A percentile compares a stretch with the other conserved stretches of the same genome.
These are phyloP conservation scores for Notiomystis cincta DNA, from an alignment of 2,113 vertebrate species.

Conservation along the genomic window DNA sequence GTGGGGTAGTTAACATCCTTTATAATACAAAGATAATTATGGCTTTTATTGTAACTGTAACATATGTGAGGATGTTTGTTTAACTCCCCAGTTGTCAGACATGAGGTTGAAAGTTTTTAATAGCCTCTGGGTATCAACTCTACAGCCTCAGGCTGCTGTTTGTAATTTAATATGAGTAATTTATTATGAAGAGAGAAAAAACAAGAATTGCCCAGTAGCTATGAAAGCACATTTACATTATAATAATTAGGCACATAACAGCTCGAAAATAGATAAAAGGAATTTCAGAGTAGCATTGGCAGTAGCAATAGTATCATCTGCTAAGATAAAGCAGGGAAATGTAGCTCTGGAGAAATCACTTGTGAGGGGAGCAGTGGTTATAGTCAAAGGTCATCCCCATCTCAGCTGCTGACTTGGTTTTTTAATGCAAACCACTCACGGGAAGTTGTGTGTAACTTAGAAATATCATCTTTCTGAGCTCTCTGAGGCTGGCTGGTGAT, in stretches of 20 bases:
- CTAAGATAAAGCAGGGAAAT: constrained; percentile 27
- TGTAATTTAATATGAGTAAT: constrained; percentile 62
- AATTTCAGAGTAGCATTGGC: constrained; percentile 24
- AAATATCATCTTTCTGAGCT: not conserved
- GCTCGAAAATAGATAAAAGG: constrained; percentile 55
- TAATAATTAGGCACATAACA: constrained; percentile 62
- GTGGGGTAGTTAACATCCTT: not conserved
- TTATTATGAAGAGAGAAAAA: constrained; percentile 55
- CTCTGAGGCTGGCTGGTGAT: not conserved
- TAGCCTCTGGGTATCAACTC: constrained; percentile 54
- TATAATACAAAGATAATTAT: constrained; percentile 12
- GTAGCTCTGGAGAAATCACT: constrained; percentile 26
- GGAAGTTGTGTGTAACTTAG: not conserved
- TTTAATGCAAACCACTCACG: not conserved
- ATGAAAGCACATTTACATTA: constrained; percentile 58
- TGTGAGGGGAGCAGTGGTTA: not conserved
- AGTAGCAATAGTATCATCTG: constrained; percentile 27
- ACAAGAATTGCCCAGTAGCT: constrained; percentile 58
- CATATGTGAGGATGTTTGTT: constrained; percentile 52
- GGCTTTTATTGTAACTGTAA: constrained; percentile 25
- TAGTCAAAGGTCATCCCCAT: constrained; percentile 10
- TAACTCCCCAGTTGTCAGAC: constrained; percentile 36
- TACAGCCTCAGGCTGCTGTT: constrained; percentile 53
- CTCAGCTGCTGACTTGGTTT: not conserved
- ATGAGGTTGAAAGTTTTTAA: constrained; percentile 56